These are phyloP conservation scores for Cataglyphis cursor DNA, from an alignment of 2,888 invertebrate species.

Conservation along the genomic window DNA sequence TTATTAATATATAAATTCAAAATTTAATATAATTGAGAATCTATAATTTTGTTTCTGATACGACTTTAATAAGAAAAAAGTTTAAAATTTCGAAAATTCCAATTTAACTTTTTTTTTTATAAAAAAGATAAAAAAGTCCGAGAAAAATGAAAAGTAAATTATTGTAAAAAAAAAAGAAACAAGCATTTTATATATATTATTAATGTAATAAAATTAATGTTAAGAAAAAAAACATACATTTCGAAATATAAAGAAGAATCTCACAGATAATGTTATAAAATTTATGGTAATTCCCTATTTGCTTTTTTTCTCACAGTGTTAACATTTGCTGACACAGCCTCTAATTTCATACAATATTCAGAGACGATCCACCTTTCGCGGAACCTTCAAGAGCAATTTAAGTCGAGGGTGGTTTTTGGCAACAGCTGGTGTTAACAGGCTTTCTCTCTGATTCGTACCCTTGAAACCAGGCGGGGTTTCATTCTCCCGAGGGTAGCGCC, in stretches of 20 bases:
- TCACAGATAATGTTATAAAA: not conserved
- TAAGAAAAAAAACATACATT: not conserved
- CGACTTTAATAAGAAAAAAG: not conserved
- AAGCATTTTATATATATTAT: not conserved
- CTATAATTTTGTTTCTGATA: not conserved
- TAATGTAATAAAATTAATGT: not conserved
- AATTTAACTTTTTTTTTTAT: not conserved
- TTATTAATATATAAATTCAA: not conserved
- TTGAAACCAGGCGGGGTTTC: conserved; percentile 60
- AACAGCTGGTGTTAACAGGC: conserved; percentile 81
- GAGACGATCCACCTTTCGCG: conserved; percentile 41
- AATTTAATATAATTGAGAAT: not conserved
- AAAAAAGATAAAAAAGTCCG: not conserved
- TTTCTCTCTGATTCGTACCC: conserved; percentile 68
- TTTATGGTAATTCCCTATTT: conserved; percentile 7
- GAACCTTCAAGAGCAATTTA: conserved; percentile 63
- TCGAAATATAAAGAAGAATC: not conserved
- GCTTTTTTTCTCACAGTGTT: not conserved
- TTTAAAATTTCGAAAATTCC: not conserved
- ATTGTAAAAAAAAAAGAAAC: not conserved
- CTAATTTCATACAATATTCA: conserved; percentile 72
- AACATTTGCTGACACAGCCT: conserved; percentile 51
- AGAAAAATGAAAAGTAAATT: not conserved
- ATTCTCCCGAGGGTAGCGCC: conserved; percentile 58
- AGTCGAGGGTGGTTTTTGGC: conserved; percentile 73